Base-by-base conservation (phyloP, 2,113 vertebrate genomes). In the Gambusia holbrooki region DNA sequence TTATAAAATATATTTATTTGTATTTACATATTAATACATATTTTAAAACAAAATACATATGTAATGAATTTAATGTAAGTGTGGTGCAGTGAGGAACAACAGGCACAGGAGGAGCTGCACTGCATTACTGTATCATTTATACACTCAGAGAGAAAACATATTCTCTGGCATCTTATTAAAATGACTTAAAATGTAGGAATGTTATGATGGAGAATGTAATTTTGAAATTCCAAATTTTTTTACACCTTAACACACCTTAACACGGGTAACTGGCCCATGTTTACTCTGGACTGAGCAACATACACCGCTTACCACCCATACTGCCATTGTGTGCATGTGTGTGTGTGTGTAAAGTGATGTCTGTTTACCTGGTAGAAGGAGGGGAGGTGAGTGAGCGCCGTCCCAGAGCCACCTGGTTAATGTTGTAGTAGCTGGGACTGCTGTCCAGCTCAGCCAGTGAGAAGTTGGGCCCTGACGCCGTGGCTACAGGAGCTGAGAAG, bases 371-470 rank as follows among this genome's bases (percentile, higher is more conserved):
- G 95, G 95, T 96, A 68, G 96, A 95, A 82, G 96, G 96, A 80
- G 96, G 96, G 71, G 96, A 96, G 76, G 96, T 95, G 86, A 97
- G 95, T 66, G 96, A 95, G 78, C 96, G 94, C 72, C 96, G 94
- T 29, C 96, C 95, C 80, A 97, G 93, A 84, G 96, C 93, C 85
- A 96, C 95, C 86, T 95, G 96, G 95, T 96, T 97, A 87, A 97
- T 97, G 93, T 96, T 97, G 94, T 97, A 97, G 93, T 97, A 97
- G 85, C 96, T 96, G 73, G 96, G 96, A 84, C 95, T 96, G 91
- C 96, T 97, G 92, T 98, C 97, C 94, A 98, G 93, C 87, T 98
- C 97, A 0, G 97, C 97, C 95, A 98, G 91, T 66, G 96, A 97
- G 94, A 98, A 98, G 93, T 97, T 98, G 74, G 97, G 97, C 79